Base-by-base conservation (phyloP, 2,888 invertebrate genomes). In the Cheilosia grossa region DNA sequence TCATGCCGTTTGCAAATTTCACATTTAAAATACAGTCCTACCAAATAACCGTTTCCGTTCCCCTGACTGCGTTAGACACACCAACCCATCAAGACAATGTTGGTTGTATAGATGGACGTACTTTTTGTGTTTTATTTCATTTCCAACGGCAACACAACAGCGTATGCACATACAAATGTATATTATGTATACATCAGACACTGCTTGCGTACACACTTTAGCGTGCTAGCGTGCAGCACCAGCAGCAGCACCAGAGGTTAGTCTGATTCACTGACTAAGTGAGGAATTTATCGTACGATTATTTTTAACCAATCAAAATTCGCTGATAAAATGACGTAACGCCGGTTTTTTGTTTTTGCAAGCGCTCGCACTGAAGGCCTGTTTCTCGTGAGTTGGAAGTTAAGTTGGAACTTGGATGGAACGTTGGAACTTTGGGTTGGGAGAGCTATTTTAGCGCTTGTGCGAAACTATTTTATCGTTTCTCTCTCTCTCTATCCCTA, bases 271-370 rank as follows among this genome's bases (percentile, higher is more conserved):
- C 72, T 49, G 44, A 21, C 2, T 21, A 2, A 40, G 88, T 88
- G 89, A 89, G 89, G 88, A 90, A 88, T 89, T 88, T 89, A 90
- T 91, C 91, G 91, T 91, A 91, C 88, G 91, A 91, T 91, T 87
- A 89, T 89, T 90, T 91, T 89, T 87, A 86, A 88, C 91, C 91
- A 91, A 91, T 91, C 90, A 90, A 88, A 88, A 89, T 88, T 89
- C 89, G 87, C 88, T 88, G 69, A 67, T 82, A 85, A 88, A 88
- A 87, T 91, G 91, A 90, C 90, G 91, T 91, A 91, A 91, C 89
- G 4, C 27, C 15, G 33, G 54, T 17, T 66, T 61, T 51, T 56
- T 54, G 30, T 4, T 54, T 30, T n/a, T n/a, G 54, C 30, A 15
- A 13, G 7, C 49, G 21, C 21, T 24, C 15, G 19, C 56, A 49